Evolutionary conservation across 2,797 vertebrate genomes (phyloP), one percentile per base, ranked within the genome.

Genomic region (Echiichthys vipera): DNA sequence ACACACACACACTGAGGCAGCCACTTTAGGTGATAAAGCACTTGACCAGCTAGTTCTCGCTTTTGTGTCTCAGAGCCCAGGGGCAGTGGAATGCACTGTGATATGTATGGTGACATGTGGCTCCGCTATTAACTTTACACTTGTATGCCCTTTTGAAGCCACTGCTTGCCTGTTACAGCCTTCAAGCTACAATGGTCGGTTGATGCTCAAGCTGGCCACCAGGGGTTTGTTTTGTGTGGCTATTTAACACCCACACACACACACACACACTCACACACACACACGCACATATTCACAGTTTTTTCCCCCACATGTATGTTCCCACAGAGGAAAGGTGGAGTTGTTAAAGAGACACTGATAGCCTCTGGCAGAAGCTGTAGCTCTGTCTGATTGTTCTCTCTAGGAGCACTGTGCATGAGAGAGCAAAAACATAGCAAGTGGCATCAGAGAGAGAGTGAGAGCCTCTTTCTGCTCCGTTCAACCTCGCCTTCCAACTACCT

Each of bases 11-110:
- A 34, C 42, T 15, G 56, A 83, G 74, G 49, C 77, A 77, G 71
- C 73, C 89, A 91, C 92, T 93, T 90, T 80, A 85, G 76, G 89
- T 89, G 90, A 92, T 90, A 90, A 91, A 92, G 87, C 81, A 62
- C 81, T 85, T 59, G 37, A 73, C 69, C 91, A 87, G 85, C 84
- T 88, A 83, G 86, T n/a, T n/a, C n/a, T n/a, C n/a, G n/a, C n/a
- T n/a, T n/a, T 89, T 78, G 54, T 43, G 76, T 81, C 87, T 89
- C 73, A 53, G 50, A 82, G 81, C 68, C 76, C 71, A 2, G 68
- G 78, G 81, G 72, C 80, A 74, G 78, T 71, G 64, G 80, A 74
- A 80, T 69, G 63, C 73, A 2, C 47, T 85, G 84, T 83, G 80
- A 90, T 87, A 62, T 83, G 74, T 65, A n/a, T 74, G 64, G 58